Percentiles rank a stretch among this genome's conserved stretches.
phyloP scores from a whole-genome alignment of 2,113 vertebrate species.

The Hemiscyllium ocellatum region DNA sequence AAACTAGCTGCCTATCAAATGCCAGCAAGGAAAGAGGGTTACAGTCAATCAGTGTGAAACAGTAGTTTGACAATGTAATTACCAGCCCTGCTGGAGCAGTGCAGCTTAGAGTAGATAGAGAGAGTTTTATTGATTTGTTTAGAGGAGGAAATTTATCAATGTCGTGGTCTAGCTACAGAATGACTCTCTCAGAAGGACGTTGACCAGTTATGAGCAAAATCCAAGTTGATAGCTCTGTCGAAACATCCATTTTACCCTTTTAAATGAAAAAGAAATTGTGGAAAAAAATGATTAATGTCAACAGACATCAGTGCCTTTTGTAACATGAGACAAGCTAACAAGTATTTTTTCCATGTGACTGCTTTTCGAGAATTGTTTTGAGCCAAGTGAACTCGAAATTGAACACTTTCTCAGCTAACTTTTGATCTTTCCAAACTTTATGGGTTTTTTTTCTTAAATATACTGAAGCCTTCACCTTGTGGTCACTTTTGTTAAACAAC shows the following conservation, averaged over 20 bases:
- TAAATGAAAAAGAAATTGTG: slow-evolving; percentile 29
- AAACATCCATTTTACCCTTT: slow-evolving; percentile 50
- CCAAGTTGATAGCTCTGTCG: slow-evolving; percentile 51
- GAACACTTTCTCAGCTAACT: slow-evolving; percentile 22
- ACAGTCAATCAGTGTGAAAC: slow-evolving; percentile 57
- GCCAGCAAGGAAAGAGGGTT: slow-evolving; percentile 57
- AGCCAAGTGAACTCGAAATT: background rate
- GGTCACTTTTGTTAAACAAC: too few species aligned
- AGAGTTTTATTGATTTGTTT: slow-evolving; percentile 83
- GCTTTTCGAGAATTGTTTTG: slow-evolving; percentile 28
- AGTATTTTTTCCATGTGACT: slow-evolving; percentile 18
- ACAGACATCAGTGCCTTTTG: slow-evolving; percentile 30
- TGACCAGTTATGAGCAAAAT: slow-evolving; percentile 49
- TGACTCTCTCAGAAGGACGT: slow-evolving; percentile 62
- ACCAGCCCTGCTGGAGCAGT: slow-evolving; percentile 67
- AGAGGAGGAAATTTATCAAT: slow-evolving; percentile 90
- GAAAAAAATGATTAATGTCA: slow-evolving; percentile 36
- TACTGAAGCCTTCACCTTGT: background rate
- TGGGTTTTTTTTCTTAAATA: background rate
- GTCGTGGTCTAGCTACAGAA: slow-evolving; percentile 65
- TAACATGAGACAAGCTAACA: slow-evolving; percentile 31
- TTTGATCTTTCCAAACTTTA: slow-evolving; percentile 8
- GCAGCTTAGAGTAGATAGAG: slow-evolving; percentile 61
- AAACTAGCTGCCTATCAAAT: slow-evolving; percentile 65
- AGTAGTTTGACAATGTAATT: slow-evolving; percentile 92